phyloP scores from a whole-genome alignment of 1,140 invertebrate species.

The Calliopsis andreniformis region DNA sequence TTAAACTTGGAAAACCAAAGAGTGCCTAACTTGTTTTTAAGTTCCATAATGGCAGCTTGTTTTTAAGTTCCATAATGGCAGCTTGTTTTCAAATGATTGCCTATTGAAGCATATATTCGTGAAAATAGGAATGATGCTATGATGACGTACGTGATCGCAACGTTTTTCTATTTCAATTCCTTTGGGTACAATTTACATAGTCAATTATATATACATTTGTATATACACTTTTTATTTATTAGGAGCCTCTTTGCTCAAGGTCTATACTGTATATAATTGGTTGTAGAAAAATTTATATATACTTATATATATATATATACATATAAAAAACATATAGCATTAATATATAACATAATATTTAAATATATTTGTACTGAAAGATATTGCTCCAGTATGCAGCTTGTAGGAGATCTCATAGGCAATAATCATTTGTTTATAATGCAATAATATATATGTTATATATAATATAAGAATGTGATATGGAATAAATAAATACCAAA shows the following conservation, averaged over 20 bases:
- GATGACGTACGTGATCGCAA: slow-evolving; percentile 24
- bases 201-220: slow-evolving; percentile 64
- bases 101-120: slow-evolving; percentile 24
- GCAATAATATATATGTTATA: slow-evolving; percentile 50
- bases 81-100: slow-evolving; percentile 22
- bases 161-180: slow-evolving; percentile 40
- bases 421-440: slow-evolving; percentile 62
- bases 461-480: slow-evolving; percentile 55
- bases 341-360: slow-evolving; percentile 68
- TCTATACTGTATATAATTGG: slow-evolving; percentile 53
- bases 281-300: slow-evolving; percentile 51
- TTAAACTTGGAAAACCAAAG: slow-evolving; percentile 77
- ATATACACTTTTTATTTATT: slow-evolving; percentile 62
- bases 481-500: slow-evolving; percentile 53
- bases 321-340: slow-evolving; percentile 46
- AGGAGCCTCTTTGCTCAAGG: slow-evolving; percentile 64
- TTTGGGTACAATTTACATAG: slow-evolving; percentile 66
- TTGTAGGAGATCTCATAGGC: slow-evolving; percentile 57
- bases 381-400: slow-evolving; percentile 47
- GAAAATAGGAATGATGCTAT: slow-evolving; percentile 25
- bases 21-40: slow-evolving; percentile 61
- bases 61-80: slow-evolving; percentile 41
- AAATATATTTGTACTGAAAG: slow-evolving; percentile 64
- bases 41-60: slow-evolving; percentile 38
- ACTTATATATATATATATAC: slow-evolving; percentile 40